These are phyloP conservation scores for Andrena trimmerana DNA, from an alignment of 2,888 invertebrate genomes.

Conservation along the genomic window DNA sequence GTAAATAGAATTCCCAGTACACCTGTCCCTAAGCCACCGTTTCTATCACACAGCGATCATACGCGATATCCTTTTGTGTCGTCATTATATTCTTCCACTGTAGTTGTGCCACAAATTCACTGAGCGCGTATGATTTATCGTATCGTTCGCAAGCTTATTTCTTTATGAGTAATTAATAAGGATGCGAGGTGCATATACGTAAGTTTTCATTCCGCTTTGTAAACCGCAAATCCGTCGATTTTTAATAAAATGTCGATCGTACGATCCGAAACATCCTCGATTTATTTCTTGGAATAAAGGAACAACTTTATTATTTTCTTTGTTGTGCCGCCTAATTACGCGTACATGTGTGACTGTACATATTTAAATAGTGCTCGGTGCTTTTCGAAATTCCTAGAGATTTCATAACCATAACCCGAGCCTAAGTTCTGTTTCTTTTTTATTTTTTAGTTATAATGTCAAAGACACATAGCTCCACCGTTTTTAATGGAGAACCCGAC, in stretches of 20 bases:
- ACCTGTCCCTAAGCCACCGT: neutral
- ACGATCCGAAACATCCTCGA: neutral
- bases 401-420: neutral
- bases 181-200: neutral
- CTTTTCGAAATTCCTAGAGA: neutral
- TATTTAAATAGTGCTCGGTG: neutral
- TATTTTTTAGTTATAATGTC: constrained; percentile 85
- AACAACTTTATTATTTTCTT: neutral
- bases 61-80: constrained; percentile 22
- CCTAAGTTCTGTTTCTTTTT: constrained; percentile 33
- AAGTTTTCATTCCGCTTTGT: neutral
- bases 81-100: constrained; percentile 29
- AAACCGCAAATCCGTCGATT: neutral
- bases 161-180: neutral
- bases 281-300: neutral
- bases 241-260: neutral
- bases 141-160: constrained; percentile 5
- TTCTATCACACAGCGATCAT: constrained; percentile 14
- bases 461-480: constrained; percentile 87
- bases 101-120: constrained; percentile 14
- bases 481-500: constrained; percentile 88
- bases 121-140: constrained; percentile 7
- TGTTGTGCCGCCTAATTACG: neutral
- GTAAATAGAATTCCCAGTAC: neutral
- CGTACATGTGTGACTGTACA: neutral